Evolutionary conservation across 2,113 vertebrate species (phyloP), one percentile per base, ranked within the genome.

Genomic region (Nerophis lumbriciformis): DNA sequence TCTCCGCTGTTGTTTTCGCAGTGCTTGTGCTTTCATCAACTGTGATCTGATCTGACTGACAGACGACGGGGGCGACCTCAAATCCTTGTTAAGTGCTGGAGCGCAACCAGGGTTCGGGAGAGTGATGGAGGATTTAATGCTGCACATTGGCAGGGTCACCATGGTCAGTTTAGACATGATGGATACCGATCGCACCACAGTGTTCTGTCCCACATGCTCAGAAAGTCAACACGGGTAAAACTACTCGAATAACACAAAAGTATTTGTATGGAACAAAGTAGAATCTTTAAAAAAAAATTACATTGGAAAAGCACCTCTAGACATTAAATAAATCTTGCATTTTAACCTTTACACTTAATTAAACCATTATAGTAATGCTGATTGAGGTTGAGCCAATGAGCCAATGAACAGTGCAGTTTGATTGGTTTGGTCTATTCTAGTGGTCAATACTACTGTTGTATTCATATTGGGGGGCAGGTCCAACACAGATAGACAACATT

Each of bases 1-100:
- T 65, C 61, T 51, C 50, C 0, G 11, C 12, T 14, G 12, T 48
- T 37, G 28, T 49, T 79, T 76, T 79, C 75, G 68, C 66, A 39
- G 68, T 64, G 61, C 72, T 70, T 54, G 49, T 36, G 61, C 50
- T 65, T 47, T 82, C 54, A 61, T 76, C 71, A 15, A 5, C 44
- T 11, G 7, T 74, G 80, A 80, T 80, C 70, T 79, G 69, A 72
- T 84, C 73, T 71, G 75, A 54, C 66, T 48, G 69, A 75, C 83
- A 71, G 84, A 86, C 77, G 80, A 85, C 59, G 66, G 71, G 39
- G 66, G 65, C 44, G 5, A 78, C 71, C 68, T 73, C 76, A 83
- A 90, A 87, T 87, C 82, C 81, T 63, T 69, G 86, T 76, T 85
- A 89, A 89, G 84, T 87, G 86, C 88, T 85, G 83, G 76, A 86